Evolutionary conservation across 2,888 invertebrate genomes (phyloP).

Genomic region (Amphipyra tragopoginis): DNA sequence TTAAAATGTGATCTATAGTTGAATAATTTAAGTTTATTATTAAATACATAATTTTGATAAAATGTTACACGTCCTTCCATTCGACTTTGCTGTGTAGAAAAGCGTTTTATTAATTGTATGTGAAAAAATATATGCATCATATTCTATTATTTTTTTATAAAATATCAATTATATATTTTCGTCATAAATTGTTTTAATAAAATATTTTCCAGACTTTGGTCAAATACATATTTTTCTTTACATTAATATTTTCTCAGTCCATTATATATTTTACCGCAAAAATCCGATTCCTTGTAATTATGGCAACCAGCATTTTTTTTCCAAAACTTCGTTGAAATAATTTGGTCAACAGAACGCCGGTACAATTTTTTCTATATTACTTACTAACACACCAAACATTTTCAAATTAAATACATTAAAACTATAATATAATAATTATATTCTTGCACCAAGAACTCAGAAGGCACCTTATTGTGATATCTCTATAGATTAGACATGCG

Average conservation of each 20-base stretch:
- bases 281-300: constrained; percentile 4
- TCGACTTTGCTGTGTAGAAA: no score
- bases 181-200: constrained; percentile 16
- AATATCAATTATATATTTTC: constrained; percentile 6
- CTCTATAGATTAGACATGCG: constrained; percentile 12
- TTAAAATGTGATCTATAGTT: no score
- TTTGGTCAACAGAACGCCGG: not conserved
- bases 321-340: constrained; percentile 6
- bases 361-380: constrained; percentile 12
- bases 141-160: no score
- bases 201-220: constrained; percentile 24
- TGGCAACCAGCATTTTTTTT: not conserved
- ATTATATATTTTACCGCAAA: constrained; percentile 4
- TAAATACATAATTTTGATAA: no score
- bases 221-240: constrained; percentile 12
- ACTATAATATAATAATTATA: constrained; percentile 28
- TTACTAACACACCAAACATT: constrained; percentile 33
- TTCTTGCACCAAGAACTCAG: constrained; percentile 64
- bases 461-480: constrained; percentile 68
- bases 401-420: constrained; percentile 39
- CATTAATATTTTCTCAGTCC: constrained; percentile 12
- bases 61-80: no score
- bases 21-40: no score
- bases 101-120: no score
- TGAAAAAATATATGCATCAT: no score